Conservation (phyloP, 92 coral and sea anemone genomes). For the Pocillopora meandrina region DNA sequence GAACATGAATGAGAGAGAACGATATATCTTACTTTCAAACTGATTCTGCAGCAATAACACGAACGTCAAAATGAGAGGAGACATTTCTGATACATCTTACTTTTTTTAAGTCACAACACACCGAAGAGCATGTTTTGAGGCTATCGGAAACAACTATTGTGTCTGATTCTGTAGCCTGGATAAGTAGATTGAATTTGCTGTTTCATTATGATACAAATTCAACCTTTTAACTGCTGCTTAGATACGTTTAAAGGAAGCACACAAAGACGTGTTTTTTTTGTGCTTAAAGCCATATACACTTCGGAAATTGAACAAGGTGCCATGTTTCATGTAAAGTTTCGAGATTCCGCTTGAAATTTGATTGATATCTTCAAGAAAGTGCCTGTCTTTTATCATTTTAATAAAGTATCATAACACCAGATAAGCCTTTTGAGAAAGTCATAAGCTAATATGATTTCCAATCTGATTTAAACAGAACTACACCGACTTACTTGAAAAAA, state of each 20-base stretch:
- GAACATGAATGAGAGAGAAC: neutral
- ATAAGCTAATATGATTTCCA: neutral
- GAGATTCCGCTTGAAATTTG: neutral
- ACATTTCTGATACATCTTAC: neutral
- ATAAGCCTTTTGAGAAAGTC: neutral
- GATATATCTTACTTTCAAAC: neutral
- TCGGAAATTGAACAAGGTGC: neutral
- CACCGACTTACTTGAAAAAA: too few species aligned
- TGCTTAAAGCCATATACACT: neutral
- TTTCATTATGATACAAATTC: slow-evolving; percentile 20
- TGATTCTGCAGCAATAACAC: neutral
- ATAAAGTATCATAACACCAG: neutral
- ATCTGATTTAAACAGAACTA: neutral
- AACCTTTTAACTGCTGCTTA: neutral
- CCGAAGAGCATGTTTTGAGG: neutral
- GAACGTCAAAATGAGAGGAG: neutral
- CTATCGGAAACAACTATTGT: slow-evolving; percentile 3
- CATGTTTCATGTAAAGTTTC: neutral
- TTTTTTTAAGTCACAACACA: neutral
- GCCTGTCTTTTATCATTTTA: neutral
- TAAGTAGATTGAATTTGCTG: neutral
- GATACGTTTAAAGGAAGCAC: neutral
- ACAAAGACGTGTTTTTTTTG: neutral
- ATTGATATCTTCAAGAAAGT: neutral
- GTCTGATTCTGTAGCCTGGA: neutral